These are phyloP conservation scores for Cyphomyrus discorhynchus DNA, from an alignment of 2,113 vertebrate genomes.

Conservation along the genomic window DNA sequence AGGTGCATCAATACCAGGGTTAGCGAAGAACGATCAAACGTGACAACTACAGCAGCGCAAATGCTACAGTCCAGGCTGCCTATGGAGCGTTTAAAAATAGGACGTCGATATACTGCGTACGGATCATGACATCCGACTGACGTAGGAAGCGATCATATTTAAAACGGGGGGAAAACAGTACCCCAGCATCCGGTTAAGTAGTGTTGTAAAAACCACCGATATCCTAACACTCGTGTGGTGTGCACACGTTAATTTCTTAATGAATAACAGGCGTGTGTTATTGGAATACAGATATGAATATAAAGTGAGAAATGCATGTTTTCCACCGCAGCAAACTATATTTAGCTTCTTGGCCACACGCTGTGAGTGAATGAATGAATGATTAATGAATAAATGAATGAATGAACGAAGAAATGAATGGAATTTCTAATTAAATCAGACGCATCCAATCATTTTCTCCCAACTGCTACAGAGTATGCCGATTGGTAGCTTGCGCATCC, in stretches of 20 bases:
- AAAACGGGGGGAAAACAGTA: slow-evolving; percentile 11
- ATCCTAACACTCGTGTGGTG: not conserved
- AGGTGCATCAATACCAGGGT: not conserved
- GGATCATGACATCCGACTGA: slow-evolving; percentile 27
- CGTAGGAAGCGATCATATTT: slow-evolving; percentile 34
- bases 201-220: not conserved
- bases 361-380: not conserved
- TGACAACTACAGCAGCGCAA: not conserved
- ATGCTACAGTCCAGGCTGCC: not conserved
- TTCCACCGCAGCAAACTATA: not conserved
- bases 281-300: not conserved
- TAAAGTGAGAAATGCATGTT: too few species aligned
- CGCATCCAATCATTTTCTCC: not conserved
- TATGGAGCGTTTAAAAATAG: slow-evolving; percentile 47
- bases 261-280: not conserved
- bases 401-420: not conserved
- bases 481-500: not conserved
- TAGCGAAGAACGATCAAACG: not conserved
- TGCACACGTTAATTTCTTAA: not conserved
- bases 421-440: not conserved
- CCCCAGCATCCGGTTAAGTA: not conserved
- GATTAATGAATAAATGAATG: not conserved
- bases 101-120: slow-evolving; percentile 6
- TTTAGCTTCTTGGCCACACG: not conserved
- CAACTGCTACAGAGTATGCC: not conserved